Conservation (phyloP, 2,113 vertebrate species). For the Origma solitaria region DNA sequence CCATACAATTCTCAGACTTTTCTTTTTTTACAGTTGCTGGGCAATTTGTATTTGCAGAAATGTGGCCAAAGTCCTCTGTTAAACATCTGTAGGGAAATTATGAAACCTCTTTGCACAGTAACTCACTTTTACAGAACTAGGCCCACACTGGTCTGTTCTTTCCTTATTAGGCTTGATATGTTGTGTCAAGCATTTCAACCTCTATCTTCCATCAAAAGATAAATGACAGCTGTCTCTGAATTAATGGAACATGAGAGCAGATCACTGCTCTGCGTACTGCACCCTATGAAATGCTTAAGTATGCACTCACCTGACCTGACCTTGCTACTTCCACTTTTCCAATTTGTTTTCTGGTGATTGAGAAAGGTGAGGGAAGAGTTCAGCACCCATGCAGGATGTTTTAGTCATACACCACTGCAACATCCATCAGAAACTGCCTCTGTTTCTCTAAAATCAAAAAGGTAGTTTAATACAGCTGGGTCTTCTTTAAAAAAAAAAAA, state of each 20-base stretch:
- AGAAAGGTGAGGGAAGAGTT: constrained; percentile 43
- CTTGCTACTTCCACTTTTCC: constrained; percentile 47
- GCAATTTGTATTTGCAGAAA: constrained; percentile 23
- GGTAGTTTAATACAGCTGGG: background rate
- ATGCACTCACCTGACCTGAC: constrained; percentile 11
- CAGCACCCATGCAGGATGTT: background rate
- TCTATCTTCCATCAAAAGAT: constrained; percentile 55
- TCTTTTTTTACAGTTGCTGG: background rate
- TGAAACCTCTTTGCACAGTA: background rate
- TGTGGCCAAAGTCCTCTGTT: background rate
- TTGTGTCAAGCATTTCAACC: constrained; percentile 48
- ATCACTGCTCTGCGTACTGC: constrained; percentile 21
- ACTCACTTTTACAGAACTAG: constrained; percentile 14
- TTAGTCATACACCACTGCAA: background rate
- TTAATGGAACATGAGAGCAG: constrained; percentile 56
- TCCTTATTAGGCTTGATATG: constrained; percentile 14
- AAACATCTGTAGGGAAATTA: constrained; percentile 2
- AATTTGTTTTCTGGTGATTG: constrained; percentile 36
- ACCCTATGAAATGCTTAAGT: constrained; percentile 55
- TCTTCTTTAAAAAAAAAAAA: background rate
- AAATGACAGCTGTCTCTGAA: constrained; percentile 68
- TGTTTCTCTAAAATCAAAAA: background rate
- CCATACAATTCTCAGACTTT: background rate
- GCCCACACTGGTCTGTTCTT: constrained; percentile 8
- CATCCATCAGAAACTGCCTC: constrained; percentile 16